Base-by-base conservation (phyloP, 2,888 invertebrate species). In the Rotaria macrura region DNA sequence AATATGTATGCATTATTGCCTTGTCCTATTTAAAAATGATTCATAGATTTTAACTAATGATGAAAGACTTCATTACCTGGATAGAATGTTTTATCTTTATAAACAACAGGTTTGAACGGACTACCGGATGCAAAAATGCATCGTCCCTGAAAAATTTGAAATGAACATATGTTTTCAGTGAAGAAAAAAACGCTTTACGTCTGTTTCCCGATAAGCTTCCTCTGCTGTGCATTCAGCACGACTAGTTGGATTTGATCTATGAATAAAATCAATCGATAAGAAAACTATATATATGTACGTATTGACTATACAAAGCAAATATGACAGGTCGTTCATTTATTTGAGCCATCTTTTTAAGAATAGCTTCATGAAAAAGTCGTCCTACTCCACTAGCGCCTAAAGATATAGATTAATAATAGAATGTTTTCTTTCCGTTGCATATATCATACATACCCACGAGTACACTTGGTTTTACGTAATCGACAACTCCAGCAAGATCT, bases 181-280 rank as follows among this genome's bases (percentile, higher is more conserved):
- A n/a, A n/a, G n/a, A n/a, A n/a, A n/a, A n/a, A n/a, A n/a, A n/a
- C n/a, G n/a, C n/a, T n/a, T n/a, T 89, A 95, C 95, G 87, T 95
- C 93, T 0, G 97, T 96, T 89, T 94, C 91, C 65, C 91, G 93
- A 91, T 97, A 99, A 9, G 97, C 98, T 89, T 96, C 93, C 91
- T 96, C 95, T n/a, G 99, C 99, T 25, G 99, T 98, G 90, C 99
- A 99, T 92, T 99, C 99, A 0, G 99, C 96, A 92, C 96, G 97
- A 91, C 94, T 94, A 85, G 99, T 99, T 85, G 99, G 99, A 92
- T 99, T 99, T 90, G 79, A 65, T 65, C 65, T 65, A 65, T 65
- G 1, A 34, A 65, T 10, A 29, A 34, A 65, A 65, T 7, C 34
- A 34, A 65, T 25, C 10, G n/a, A 17, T 38, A 38, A 65, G 0